Conservation (phyloP, 1,140 invertebrate species). For the Phthorimaea operculella region DNA sequence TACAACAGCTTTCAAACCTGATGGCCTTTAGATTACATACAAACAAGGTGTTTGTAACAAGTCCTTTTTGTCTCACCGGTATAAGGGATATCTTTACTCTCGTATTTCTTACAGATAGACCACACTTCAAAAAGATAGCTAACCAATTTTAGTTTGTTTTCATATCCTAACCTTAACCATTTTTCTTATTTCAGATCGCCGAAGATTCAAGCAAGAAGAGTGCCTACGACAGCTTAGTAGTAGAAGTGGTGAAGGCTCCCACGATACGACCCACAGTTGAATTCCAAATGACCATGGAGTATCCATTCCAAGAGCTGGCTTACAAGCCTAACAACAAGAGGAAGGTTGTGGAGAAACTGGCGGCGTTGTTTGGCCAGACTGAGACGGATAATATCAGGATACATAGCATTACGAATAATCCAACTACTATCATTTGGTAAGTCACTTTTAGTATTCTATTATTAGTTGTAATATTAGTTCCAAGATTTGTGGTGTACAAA, state of each 20-base stretch:
- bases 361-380: conserved; percentile 79
- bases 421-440: conserved; percentile 79
- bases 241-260: conserved; percentile 74
- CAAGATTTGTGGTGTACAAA: no score
- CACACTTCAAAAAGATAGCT: no score
- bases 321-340: conserved; percentile 75
- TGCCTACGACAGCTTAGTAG: conserved; percentile 82
- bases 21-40: no score
- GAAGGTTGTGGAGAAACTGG: conserved; percentile 82
- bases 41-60: no score
- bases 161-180: no score
- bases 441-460: conserved; percentile 8
- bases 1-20: no score
- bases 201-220: conserved; percentile 75
- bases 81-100: no score
- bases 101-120: no score
- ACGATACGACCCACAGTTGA: conserved; percentile 68
- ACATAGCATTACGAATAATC: conserved; percentile 69
- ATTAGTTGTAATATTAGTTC: no score
- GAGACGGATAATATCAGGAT: conserved; percentile 79
- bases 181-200: conserved; percentile 55
- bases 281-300: conserved; percentile 83
- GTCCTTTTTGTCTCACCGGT: no score
- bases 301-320: conserved; percentile 77
- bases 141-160: no score